Evolutionary conservation across 64 coral and sea anemone genomes (phyloP).

Genomic region (Pocillopora damicornis): DNA sequence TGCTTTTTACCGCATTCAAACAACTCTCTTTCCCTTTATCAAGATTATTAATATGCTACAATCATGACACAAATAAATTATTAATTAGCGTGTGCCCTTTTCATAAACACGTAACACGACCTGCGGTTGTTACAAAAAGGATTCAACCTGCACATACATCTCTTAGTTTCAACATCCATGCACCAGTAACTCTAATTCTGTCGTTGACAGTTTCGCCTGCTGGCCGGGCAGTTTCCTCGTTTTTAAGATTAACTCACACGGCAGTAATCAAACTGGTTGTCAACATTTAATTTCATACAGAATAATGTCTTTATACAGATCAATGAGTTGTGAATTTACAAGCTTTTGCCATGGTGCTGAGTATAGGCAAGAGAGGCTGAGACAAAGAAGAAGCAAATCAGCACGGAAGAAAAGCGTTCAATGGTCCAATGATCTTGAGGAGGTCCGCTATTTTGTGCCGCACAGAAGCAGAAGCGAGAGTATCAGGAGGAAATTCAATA

Average conservation of each 20-base stretch:
- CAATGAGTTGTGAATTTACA: constrained; percentile 54
- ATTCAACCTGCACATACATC: not conserved
- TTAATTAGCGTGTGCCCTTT: constrained; percentile 16
- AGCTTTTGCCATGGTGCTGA: constrained; percentile 11
- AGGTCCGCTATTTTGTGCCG: constrained; percentile 72
- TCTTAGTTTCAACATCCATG: not conserved
- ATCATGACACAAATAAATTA: not conserved
- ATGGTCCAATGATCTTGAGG: constrained; percentile 64
- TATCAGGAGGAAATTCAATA: constrained; percentile 64
- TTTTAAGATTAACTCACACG: not conserved
- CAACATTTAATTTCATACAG: not conserved
- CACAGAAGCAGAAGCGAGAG: constrained; percentile 50
- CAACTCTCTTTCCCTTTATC: not conserved
- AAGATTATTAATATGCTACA: not conserved
- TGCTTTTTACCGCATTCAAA: not conserved
- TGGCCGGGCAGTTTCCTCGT: not conserved
- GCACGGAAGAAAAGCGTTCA: constrained; percentile 80
- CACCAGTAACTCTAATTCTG: not conserved
- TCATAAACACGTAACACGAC: not conserved
- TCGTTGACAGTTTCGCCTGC: not conserved
- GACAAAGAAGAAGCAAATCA: constrained; percentile 39
- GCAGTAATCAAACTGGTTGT: not conserved
- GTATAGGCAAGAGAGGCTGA: not conserved
- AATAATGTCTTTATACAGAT: constrained; percentile 17
- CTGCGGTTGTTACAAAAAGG: not conserved